Evolutionary conservation across 64 coral and sea anemone genomes (phyloP), one percentile per base, ranked within the genome.

Genomic region (Pocillopora damicornis): DNA sequence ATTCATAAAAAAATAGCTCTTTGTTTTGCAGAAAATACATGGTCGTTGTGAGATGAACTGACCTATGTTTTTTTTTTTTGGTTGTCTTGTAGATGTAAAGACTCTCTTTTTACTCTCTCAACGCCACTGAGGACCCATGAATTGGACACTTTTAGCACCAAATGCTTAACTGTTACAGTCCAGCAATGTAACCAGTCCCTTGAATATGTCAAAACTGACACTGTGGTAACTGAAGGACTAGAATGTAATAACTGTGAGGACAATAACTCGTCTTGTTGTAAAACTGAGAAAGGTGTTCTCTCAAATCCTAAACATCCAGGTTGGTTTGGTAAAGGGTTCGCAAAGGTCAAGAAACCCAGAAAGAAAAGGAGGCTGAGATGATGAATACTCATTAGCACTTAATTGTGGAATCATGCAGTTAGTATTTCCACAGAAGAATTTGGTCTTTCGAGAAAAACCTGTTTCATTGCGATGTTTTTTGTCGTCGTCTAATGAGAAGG

Each of bases 261-360:
- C 61, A 74, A 45, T 61, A 80, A 89, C 22, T 80, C 80, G 74
- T 37, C 14, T 58, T 60, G 58, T 76, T 57, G 10, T 20, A 63
- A 38, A n/a, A 78, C 79, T 36, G 66, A 80, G 66, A 87, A 75
- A 57, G 76, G 75, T 61, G 83, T 58, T 61, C 25, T 35, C 74
- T 73, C 60, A 78, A 83, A 14, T 72, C 79, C 58, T 61, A 65
- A 89, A 86, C 75, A 84, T 38, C 91, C 95, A 30, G 95, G 95
- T 18, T 98, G 91, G 95, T 98, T 90, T 88, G 91, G 95, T 34
- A 98, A 98, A 80, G 95, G 95, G 17, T 98, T 91, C 56, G 88
- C 76, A 22, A 98, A 98, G 58, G 81, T 73, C 13, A 98, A 85
- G 82, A 90, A 85, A 59, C 12, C 91, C 3, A 67, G 87, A 15